phyloP scores from a whole-genome alignment of 64 coral and sea anemone species.

The Montipora sp. region DNA sequence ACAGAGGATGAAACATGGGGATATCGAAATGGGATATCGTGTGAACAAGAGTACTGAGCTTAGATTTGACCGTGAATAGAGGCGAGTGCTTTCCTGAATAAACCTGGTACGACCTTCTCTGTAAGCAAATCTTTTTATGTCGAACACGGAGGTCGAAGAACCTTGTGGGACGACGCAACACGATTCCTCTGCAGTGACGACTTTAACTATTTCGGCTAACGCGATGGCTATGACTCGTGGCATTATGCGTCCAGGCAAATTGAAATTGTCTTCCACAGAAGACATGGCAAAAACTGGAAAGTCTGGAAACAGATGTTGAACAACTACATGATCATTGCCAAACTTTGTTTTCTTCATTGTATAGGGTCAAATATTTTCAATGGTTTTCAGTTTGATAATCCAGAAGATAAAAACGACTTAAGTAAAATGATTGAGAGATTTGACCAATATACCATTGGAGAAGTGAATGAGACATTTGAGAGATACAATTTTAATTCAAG shows the following conservation, averaged over 20 bases:
- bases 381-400: slow-evolving; percentile 22
- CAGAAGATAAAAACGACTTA: slow-evolving; percentile 44
- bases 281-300: slow-evolving; percentile 59
- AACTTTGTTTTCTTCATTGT: slow-evolving; percentile 49
- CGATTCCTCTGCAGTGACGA: not conserved
- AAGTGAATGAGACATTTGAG: slow-evolving; percentile 56
- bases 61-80: too few species aligned
- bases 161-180: not conserved
- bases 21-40: slow-evolving; percentile 35
- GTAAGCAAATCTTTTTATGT: not conserved
- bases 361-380: slow-evolving; percentile 48
- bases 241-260: slow-evolving; percentile 29
- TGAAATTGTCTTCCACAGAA: not conserved
- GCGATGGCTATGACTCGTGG: not conserved
- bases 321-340: slow-evolving; percentile 28
- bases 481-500: slow-evolving; percentile 65
- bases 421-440: slow-evolving; percentile 37
- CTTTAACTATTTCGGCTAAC: too few species aligned
- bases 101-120: not conserved
- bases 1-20: slow-evolving; percentile 31
- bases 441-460: slow-evolving; percentile 59
- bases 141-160: not conserved
- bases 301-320: slow-evolving; percentile 62
- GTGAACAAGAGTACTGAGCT: not conserved
- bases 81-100: not conserved